phyloP scores from a whole-genome alignment of 2,113 vertebrate species.

The Phyllopteryx taeniolatus region DNA sequence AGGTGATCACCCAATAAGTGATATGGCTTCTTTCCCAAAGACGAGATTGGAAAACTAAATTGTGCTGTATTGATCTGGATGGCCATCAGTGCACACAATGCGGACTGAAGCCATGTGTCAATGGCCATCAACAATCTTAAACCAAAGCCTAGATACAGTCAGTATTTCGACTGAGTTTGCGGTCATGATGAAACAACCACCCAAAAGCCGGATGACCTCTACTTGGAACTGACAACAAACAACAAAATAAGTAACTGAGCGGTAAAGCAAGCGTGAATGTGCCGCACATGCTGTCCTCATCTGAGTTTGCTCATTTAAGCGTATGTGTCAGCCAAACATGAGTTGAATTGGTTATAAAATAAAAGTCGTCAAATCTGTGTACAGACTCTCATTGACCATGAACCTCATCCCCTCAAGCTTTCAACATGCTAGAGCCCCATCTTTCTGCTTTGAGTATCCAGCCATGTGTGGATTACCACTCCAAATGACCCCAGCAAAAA shows the following conservation, averaged over 20 bases:
- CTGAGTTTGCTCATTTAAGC: conserved; percentile 24
- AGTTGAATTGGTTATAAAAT: conserved; percentile 34
- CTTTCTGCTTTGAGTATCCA: conserved; percentile 45
- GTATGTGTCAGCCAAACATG: conserved; percentile 20
- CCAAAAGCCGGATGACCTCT: conserved; percentile 70
- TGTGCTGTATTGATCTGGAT: conserved; percentile 73
- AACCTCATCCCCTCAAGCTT: conserved; percentile 44
- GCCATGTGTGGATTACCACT: conserved; percentile 67
- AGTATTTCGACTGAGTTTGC: conserved; percentile 65
- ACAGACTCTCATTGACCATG: conserved; percentile 41
- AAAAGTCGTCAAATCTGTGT: conserved; percentile 32
- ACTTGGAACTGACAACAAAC: conserved; percentile 64
- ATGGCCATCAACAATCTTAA: conserved; percentile 67
- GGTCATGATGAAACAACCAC: conserved; percentile 62
- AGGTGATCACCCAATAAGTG: conserved; percentile 72
- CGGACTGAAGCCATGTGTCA: conserved; percentile 32
- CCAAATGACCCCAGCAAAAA: conserved; percentile 56
- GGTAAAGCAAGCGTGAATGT: conserved; percentile 48
- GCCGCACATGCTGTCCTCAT: conserved; percentile 37
- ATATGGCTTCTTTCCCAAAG: conserved; percentile 57
- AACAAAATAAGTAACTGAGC: conserved; percentile 37
- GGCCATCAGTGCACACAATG: conserved; percentile 62
- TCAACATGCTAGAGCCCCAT: conserved; percentile 17
- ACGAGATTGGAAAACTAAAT: conserved; percentile 76
- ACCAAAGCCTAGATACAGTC: conserved; percentile 67